These are phyloP conservation scores for Electrona antarctica DNA, from an alignment of 2,113 vertebrate genomes.

Conservation along the genomic window DNA sequence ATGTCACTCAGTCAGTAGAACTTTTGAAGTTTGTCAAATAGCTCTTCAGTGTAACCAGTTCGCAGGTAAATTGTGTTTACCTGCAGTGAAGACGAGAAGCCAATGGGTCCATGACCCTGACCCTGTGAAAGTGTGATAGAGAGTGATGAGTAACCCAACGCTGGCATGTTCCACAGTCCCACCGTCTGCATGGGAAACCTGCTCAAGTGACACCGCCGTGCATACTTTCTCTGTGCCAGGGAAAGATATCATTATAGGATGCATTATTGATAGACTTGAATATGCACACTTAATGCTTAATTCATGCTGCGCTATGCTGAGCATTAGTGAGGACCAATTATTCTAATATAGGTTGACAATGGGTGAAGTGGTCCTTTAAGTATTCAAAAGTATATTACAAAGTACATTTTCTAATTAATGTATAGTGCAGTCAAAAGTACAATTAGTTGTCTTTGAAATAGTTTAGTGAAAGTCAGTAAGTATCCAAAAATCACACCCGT, in stretches of 20 bases:
- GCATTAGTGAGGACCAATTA: too few relatives aligned
- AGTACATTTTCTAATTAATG: too few relatives aligned
- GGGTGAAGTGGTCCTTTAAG: too few relatives aligned
- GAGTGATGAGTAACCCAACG: slow-evolving; percentile 57
- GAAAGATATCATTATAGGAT: slow-evolving; percentile 61
- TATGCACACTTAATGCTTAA: slow-evolving; percentile 13
- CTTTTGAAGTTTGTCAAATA: too few relatives aligned
- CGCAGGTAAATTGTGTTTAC: not conserved
- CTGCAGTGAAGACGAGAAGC: slow-evolving; percentile 10
- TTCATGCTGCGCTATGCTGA: slow-evolving; percentile 6
- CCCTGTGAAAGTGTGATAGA: slow-evolving; percentile 51
- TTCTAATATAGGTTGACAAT: slow-evolving; percentile 7
- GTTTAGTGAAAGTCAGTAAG: too few relatives aligned
- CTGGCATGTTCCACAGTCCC: slow-evolving; percentile 34
- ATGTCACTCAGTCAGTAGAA: too few relatives aligned
- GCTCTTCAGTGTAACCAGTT: too few relatives aligned
- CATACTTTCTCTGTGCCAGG: slow-evolving; percentile 60
- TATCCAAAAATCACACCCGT: too few relatives aligned
- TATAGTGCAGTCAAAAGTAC: too few relatives aligned
- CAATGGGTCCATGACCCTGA: slow-evolving; percentile 26
- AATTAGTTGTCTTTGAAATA: too few relatives aligned
- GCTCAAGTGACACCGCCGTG: slow-evolving; percentile 54
- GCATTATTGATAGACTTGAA: slow-evolving; percentile 66
- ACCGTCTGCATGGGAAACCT: slow-evolving; percentile 61
- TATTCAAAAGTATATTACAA: too few relatives aligned